Conservation (phyloP, 2,113 vertebrate genomes). For the Mormyrus iriodes region DNA sequence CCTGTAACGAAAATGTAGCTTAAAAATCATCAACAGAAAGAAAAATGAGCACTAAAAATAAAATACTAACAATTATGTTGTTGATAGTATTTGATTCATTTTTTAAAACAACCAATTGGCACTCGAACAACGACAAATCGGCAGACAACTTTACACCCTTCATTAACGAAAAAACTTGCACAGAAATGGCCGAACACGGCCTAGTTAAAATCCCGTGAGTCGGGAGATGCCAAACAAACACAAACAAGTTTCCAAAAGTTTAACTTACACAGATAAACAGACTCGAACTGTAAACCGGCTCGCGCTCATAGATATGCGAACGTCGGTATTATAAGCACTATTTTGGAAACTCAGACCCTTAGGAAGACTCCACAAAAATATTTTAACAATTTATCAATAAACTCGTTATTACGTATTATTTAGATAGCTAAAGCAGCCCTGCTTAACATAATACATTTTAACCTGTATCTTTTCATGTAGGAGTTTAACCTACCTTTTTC, state of each 20-base stretch:
- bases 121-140: background rate
- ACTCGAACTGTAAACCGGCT: background rate
- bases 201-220: background rate
- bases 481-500: background rate
- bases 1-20: conserved; percentile 30
- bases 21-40: background rate
- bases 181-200: no score
- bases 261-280: background rate
- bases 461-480: background rate
- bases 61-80: background rate
- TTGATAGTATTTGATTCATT: background rate
- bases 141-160: background rate
- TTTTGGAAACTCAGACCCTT: background rate
- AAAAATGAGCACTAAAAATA: background rate
- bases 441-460: background rate
- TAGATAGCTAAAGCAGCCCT: background rate
- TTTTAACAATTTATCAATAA: background rate
- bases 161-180: background rate
- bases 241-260: background rate
- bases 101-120: background rate
- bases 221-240: background rate
- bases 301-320: background rate
- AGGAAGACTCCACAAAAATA: background rate
- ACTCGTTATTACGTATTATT: background rate
- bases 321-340: background rate